Conservation (phyloP, 2,888 invertebrate species). For the Trileptium ribeirensis region DNA sequence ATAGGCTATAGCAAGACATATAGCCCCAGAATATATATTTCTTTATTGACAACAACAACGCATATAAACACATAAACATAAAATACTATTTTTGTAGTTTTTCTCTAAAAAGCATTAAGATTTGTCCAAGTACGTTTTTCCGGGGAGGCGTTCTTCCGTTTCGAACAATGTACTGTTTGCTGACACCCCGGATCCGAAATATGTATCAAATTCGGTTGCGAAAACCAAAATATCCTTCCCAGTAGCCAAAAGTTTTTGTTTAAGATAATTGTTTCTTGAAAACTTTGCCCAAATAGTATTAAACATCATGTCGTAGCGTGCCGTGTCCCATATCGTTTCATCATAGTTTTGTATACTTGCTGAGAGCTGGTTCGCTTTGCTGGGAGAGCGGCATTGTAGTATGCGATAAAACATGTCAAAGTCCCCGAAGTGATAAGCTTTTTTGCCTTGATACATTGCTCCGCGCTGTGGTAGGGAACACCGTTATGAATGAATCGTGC, state of each 20-base stretch:
- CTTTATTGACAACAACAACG: too few species aligned
- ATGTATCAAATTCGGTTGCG: neutral
- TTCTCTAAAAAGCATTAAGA: neutral
- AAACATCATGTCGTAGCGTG: neutral
- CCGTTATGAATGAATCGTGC: too few species aligned
- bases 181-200: neutral
- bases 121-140: neutral
- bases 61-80: too few species aligned
- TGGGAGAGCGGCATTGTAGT: neutral
- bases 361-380: neutral
- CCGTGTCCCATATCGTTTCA: neutral
- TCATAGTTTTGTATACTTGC: neutral
- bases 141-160: neutral
- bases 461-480: neutral
- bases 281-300: neutral
- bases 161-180: too few species aligned
- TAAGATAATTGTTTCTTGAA: neutral
- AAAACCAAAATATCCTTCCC: neutral
- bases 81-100: neutral
- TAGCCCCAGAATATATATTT: too few species aligned
- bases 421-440: neutral
- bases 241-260: neutral
- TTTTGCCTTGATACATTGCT: neutral
- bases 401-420: neutral
- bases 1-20: too few species aligned